These are phyloP conservation scores for Sipha maydis DNA, from an alignment of 2,888 invertebrate species.

Conservation along the genomic window DNA sequence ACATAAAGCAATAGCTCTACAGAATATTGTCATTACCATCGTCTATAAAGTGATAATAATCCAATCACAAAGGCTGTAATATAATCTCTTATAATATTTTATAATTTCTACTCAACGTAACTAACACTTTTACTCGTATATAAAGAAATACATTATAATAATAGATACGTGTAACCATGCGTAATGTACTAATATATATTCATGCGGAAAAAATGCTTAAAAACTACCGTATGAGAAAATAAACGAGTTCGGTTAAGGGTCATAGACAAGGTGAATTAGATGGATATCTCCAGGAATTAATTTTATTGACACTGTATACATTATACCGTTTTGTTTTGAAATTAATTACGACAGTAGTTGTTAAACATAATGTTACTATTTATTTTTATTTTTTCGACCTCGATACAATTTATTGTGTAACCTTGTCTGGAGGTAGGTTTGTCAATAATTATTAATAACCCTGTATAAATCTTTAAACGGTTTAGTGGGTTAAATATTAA, in stretches of 20 bases:
- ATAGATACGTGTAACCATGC: neutral
- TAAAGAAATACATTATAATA: neutral
- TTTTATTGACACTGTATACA: neutral
- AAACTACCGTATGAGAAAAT: conserved; percentile 29
- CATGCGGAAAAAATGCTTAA: conserved; percentile 5
- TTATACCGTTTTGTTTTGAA: conserved; percentile 21
- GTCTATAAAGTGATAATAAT: neutral
- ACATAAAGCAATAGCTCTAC: neutral
- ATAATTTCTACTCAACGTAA: neutral
- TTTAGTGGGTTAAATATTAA: conserved; percentile 12
- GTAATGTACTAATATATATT: conserved; percentile 1
- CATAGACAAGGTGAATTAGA: conserved; percentile 44
- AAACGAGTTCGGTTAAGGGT: conserved; percentile 43
- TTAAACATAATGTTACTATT: neutral
- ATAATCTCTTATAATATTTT: neutral
- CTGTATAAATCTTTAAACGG: neutral
- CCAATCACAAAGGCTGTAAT: neutral
- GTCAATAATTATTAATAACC: conserved; percentile 34
- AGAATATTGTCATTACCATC: neutral
- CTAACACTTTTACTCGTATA: neutral
- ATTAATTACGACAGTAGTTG: conserved; percentile 14
- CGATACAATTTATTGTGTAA: conserved; percentile 41
- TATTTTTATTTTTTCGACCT: neutral
- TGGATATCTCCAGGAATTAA: conserved; percentile 8
- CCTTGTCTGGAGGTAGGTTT: conserved; percentile 32